Percentiles rank a stretch among this genome's conserved stretches.
phyloP scores from a whole-genome alignment of 2,113 vertebrate species.

The Myodes glareolus region DNA sequence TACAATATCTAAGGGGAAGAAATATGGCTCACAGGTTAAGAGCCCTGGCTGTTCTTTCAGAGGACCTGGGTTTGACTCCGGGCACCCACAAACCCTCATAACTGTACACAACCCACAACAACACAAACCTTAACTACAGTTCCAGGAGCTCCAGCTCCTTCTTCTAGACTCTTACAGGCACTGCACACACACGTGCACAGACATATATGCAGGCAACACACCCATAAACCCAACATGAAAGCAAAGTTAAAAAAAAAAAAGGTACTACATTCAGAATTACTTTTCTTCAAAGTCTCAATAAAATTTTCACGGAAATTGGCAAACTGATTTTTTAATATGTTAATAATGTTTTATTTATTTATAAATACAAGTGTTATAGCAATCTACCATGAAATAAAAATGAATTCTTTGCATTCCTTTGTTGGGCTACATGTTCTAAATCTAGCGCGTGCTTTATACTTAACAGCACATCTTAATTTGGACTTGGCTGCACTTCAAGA shows the following conservation, averaged over 20 bases:
- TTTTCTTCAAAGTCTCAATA: not conserved
- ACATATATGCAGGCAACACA: not conserved
- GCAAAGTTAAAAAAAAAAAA: not conserved
- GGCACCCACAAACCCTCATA: not conserved
- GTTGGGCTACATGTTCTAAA: not conserved
- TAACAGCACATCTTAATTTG: not conserved
- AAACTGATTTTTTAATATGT: not conserved
- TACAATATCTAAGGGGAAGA: not conserved
- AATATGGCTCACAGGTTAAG: not conserved
- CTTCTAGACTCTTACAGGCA: not conserved
- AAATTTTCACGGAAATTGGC: not conserved
- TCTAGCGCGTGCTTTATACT: not conserved
- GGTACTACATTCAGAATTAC: constrained; percentile 30
- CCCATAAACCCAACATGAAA: not conserved
- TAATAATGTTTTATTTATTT: not conserved
- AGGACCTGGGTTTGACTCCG: not conserved
- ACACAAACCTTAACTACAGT: not conserved
- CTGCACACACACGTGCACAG: not conserved
- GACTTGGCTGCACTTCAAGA: not conserved
- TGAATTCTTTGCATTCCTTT: not conserved
- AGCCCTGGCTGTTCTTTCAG: not conserved
- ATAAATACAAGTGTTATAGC: not conserved
- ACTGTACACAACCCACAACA: too few relatives aligned
- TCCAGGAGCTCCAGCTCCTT: not conserved
- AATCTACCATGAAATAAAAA: not conserved